phyloP scores from a whole-genome alignment of 2,797 vertebrate species.

The Coendou prehensilis region DNA sequence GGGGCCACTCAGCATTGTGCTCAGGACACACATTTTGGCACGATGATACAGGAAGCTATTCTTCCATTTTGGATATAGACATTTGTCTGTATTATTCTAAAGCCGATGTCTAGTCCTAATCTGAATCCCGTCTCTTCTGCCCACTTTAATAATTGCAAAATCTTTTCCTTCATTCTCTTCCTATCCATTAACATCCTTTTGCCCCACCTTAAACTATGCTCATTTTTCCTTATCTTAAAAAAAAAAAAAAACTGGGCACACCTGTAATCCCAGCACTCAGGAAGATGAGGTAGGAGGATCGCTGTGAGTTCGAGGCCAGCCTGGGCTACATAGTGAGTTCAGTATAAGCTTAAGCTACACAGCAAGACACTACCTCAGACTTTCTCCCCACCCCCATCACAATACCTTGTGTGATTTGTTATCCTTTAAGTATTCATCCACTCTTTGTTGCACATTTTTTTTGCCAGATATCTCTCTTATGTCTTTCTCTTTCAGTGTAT shows the following conservation, averaged over 20 bases:
- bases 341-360: not conserved
- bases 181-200: constrained; percentile 13
- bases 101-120: not conserved
- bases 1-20: not conserved
- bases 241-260: not conserved
- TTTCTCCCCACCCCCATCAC: not conserved
- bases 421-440: constrained; percentile 10
- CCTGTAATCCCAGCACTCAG: not conserved
- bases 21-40: not conserved
- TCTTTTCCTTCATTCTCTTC: not conserved
- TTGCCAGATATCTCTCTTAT: not conserved
- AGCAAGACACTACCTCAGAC: not conserved
- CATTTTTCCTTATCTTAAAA: constrained; percentile 38
- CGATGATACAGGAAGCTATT: too few species aligned
- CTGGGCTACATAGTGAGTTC: not conserved
- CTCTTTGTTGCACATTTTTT: not conserved
- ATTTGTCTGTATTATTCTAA: not conserved
- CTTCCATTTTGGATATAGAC: not conserved
- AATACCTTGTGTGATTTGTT: constrained; percentile 21
- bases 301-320: not conserved
- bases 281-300: not conserved
- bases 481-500: not conserved
- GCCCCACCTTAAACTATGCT: not conserved
- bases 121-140: not conserved
- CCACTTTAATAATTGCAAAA: constrained; percentile 7